These are phyloP conservation scores for Achlya flavicornis DNA, from an alignment of 2,888 invertebrate species.

Conservation along the genomic window DNA sequence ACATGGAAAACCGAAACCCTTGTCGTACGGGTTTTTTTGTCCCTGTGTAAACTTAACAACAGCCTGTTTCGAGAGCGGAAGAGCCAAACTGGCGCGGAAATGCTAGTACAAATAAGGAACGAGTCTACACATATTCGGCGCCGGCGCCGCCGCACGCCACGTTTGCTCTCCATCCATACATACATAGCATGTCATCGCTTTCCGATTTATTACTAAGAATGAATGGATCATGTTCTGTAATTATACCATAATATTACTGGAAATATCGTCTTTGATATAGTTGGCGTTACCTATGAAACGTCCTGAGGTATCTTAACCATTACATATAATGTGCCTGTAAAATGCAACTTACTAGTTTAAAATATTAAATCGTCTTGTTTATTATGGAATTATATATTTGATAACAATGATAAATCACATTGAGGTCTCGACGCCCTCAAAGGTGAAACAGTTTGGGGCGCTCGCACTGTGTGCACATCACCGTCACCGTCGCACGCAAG, in stretches of 20 bases:
- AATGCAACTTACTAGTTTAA: no score
- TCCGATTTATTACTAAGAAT: constrained; percentile 12
- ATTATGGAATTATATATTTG: not conserved
- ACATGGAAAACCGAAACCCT: constrained; percentile 11
- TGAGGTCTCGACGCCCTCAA: constrained; percentile 13
- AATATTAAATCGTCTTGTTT: no score
- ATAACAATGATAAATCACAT: constrained; percentile 10
- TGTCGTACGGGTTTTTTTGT: constrained; percentile 32
- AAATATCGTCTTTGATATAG: no score
- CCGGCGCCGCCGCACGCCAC: constrained; percentile 22
- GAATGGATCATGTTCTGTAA: no score
- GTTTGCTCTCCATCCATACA: no score
- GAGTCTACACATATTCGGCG: constrained; percentile 36
- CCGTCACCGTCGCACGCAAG: constrained; percentile 18
- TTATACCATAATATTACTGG: no score
- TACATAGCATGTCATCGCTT: constrained; percentile 9
- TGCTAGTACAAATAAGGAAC: constrained; percentile 53
- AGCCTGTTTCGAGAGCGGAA: constrained; percentile 59
- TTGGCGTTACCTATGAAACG: no score
- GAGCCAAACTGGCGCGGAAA: constrained; percentile 51
- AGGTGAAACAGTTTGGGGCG: constrained; percentile 16
- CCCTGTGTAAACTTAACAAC: constrained; percentile 35
- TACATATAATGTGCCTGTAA: no score
- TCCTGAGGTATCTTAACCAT: no score
- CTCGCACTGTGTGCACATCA: constrained; percentile 32